Percentiles rank a stretch among this genome's conserved stretches.
phyloP scores from a whole-genome alignment of 2,888 invertebrate species.

The Dolichomitus sp. region DNA sequence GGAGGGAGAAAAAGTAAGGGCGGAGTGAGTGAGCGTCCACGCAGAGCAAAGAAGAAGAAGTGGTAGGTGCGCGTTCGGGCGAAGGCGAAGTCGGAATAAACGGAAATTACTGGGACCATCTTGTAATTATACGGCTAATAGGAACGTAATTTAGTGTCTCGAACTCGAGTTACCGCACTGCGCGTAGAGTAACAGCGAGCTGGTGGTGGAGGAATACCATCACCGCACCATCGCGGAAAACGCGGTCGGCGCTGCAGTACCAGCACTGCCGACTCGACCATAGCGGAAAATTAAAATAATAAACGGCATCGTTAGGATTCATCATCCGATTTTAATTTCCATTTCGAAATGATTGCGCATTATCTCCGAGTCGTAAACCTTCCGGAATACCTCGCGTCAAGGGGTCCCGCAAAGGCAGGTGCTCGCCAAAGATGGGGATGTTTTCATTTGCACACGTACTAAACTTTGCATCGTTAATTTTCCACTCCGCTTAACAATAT shows the following conservation, averaged over 20 bases:
- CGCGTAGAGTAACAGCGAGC: constrained; percentile 68
- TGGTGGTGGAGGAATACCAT: constrained; percentile 64
- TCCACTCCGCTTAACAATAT: neutral
- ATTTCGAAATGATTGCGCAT: constrained; percentile 86
- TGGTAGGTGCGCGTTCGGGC: constrained; percentile 40
- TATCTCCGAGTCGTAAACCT: constrained; percentile 83
- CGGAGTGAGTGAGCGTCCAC: constrained; percentile 3
- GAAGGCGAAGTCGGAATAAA: constrained; percentile 80
- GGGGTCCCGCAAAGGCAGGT: constrained; percentile 69
- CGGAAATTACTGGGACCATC: constrained; percentile 86
- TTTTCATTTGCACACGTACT: neutral
- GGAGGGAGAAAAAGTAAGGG: constrained; percentile 3
- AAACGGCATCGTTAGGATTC: constrained; percentile 87
- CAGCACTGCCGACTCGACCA: constrained; percentile 61
- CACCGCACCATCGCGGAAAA: constrained; percentile 36
- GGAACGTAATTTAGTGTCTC: constrained; percentile 86
- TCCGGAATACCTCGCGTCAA: constrained; percentile 83
- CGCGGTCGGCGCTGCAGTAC: constrained; percentile 2
- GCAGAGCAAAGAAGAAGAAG: constrained; percentile 26
- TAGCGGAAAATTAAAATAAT: constrained; percentile 86
- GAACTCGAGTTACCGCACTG: constrained; percentile 84
- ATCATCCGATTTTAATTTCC: constrained; percentile 87
- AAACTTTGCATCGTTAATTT: constrained; percentile 5
- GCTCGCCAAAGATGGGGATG: constrained; percentile 33
- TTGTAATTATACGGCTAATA: constrained; percentile 87